phyloP scores from a whole-genome alignment of 2,797 vertebrate genomes.

The Carapus acus region DNA sequence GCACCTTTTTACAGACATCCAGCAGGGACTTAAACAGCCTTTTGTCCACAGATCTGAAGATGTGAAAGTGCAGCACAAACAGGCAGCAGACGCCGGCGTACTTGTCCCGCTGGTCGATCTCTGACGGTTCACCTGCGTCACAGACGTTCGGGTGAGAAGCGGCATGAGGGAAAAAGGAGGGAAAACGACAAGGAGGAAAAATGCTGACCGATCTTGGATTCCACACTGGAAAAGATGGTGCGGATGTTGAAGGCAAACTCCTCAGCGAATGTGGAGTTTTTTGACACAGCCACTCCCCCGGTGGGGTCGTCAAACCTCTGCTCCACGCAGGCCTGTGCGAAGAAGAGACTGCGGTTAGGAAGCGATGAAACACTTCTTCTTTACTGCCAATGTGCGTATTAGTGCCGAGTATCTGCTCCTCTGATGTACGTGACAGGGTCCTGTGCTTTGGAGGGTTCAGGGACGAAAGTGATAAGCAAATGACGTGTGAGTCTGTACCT shows the following conservation, averaged over 20 bases:
- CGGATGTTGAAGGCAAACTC: constrained; percentile 92
- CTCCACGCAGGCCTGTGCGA: constrained; percentile 91
- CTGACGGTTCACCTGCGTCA: constrained; percentile 86
- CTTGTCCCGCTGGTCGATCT: constrained; percentile 97
- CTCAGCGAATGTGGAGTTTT: constrained; percentile 92
- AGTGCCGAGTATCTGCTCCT: no score
- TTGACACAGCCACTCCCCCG: constrained; percentile 84
- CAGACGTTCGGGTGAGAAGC: no score
- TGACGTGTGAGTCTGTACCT: no score
- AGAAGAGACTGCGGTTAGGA: no score
- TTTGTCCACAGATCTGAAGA: constrained; percentile 94
- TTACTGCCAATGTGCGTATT: not conserved
- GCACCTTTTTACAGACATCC: constrained; percentile 95
- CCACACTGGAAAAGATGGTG: constrained; percentile 85
- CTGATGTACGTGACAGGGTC: no score
- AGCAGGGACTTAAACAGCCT: constrained; percentile 91
- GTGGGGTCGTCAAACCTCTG: constrained; percentile 91
- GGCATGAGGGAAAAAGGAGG: no score
- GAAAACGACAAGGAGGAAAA: not conserved
- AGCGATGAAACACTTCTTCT: not conserved
- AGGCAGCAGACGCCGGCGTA: constrained; percentile 88
- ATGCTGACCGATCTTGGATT: constrained; percentile 88
- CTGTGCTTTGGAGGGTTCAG: no score
- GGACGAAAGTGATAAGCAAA: no score
- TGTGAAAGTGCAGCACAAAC: constrained; percentile 94